phyloP scores from a whole-genome alignment of 1,140 invertebrate genomes.

The Eriocheir sinensis region DNA sequence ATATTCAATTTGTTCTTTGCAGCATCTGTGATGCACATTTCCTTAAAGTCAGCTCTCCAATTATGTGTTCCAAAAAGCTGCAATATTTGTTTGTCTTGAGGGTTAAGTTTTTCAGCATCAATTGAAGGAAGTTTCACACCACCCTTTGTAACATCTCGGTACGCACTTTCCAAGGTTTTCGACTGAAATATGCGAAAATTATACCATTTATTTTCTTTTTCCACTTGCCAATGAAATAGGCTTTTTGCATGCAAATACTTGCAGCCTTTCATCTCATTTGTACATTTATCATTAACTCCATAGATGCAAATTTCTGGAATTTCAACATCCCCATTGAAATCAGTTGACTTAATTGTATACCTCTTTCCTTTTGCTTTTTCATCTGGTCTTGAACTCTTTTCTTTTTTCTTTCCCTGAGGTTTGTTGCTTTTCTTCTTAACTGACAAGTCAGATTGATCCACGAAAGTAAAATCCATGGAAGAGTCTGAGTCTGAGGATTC shows the following conservation, averaged over 20 bases:
- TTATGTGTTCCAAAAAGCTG: slow-evolving; percentile 35
- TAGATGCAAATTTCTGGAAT: slow-evolving; percentile 65
- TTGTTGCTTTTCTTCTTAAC: neutral
- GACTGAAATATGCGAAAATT: slow-evolving; percentile 70
- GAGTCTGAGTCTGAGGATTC: neutral
- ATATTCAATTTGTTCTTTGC: neutral
- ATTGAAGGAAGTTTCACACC: neutral
- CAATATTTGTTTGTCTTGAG: slow-evolving; percentile 32
- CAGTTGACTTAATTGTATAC: slow-evolving; percentile 43
- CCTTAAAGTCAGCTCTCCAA: slow-evolving; percentile 61
- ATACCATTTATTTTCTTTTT: slow-evolving; percentile 61
- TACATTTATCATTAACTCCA: slow-evolving; percentile 56
- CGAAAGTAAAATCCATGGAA: neutral
- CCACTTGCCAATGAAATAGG: slow-evolving; percentile 64
- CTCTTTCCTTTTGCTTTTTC: neutral
- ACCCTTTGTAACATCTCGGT: slow-evolving; percentile 37
- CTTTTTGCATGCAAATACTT: slow-evolving; percentile 67
- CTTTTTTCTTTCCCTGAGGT: neutral
- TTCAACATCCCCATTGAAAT: slow-evolving; percentile 61
- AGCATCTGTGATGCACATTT: slow-evolving; percentile 17
- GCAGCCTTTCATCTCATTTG: slow-evolving; percentile 60
- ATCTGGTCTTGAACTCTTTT: neutral
- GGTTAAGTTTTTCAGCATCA: neutral
- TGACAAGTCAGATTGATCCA: neutral
- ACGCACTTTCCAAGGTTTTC: slow-evolving; percentile 62